Conservation (phyloP, 2,888 invertebrate genomes). For the Ornithoptera priamus region DNA sequence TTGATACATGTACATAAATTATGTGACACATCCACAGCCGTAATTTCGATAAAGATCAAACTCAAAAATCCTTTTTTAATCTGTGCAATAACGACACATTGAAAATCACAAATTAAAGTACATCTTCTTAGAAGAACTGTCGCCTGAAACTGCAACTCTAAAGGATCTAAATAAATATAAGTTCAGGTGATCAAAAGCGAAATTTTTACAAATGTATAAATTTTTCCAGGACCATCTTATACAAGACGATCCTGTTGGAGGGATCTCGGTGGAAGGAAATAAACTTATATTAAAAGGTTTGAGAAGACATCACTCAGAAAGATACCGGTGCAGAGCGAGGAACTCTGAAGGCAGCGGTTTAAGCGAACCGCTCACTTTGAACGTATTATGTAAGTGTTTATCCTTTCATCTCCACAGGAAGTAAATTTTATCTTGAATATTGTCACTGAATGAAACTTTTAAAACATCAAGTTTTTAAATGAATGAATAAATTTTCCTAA, state of each 20-base stretch:
- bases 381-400: constrained; percentile 87
- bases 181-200: not conserved
- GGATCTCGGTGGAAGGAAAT: constrained; percentile 83
- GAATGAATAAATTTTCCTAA: too few species aligned
- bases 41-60: too few species aligned
- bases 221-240: constrained; percentile 81
- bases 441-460: not conserved
- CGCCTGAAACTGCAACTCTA: too few species aligned
- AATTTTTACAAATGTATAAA: constrained; percentile 37
- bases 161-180: too few species aligned
- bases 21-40: too few species aligned
- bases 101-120: too few species aligned
- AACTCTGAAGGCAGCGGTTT: constrained; percentile 90
- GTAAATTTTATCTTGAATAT: constrained; percentile 17
- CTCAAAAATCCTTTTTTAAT: too few species aligned
- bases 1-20: too few species aligned
- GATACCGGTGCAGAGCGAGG: constrained; percentile 89
- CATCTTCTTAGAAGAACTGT: too few species aligned
- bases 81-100: too few species aligned
- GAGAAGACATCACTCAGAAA: constrained; percentile 85
- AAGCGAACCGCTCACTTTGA: constrained; percentile 86
- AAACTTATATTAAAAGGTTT: constrained; percentile 85
- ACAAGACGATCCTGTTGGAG: constrained; percentile 83
- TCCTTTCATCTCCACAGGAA: constrained; percentile 4
- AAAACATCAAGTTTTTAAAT: too few species aligned